A percentile compares a stretch with the other conserved stretches of the same genome.
Conservation (phyloP, 2,888 invertebrate species). For the Athripsodes cinereus region DNA sequence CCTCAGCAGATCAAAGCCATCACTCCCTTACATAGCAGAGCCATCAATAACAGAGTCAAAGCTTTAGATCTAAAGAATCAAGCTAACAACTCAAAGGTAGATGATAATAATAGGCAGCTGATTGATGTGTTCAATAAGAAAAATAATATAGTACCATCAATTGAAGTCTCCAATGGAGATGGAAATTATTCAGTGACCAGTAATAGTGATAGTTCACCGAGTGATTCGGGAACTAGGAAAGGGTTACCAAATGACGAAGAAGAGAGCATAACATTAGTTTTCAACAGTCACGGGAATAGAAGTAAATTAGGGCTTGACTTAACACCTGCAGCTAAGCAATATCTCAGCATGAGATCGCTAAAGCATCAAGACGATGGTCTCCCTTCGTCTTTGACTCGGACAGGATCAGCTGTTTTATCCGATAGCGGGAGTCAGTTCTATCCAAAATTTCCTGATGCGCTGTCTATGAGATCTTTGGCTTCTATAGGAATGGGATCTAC, state of each 20-base stretch:
- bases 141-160: conserved; percentile 1
- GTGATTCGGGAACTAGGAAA: conserved; percentile 5
- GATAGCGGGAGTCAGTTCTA: conserved; percentile 53
- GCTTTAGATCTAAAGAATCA: conserved; percentile 8
- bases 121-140: conserved; percentile 16
- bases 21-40: conserved; percentile 23
- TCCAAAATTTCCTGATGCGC: conserved; percentile 55
- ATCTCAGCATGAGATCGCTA: conserved; percentile 31
- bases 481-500: conserved; percentile 86
- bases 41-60: conserved; percentile 24
- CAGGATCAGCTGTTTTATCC: conserved; percentile 51
- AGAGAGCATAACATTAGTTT: conserved; percentile 21
- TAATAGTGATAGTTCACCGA: conserved; percentile 9
- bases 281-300: conserved; percentile 27
- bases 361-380: conserved; percentile 43
- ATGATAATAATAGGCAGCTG: conserved; percentile 12
- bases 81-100: conserved; percentile 1
- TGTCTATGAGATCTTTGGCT: conserved; percentile 71
- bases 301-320: conserved; percentile 34
- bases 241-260: conserved; percentile 11
- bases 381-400: conserved; percentile 33
- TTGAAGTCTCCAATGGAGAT: conserved; percentile 1
- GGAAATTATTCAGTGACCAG: neutral
- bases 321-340: conserved; percentile 45
- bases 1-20: conserved; percentile 12